Evolutionary conservation across 2,797 vertebrate species (phyloP).

Genomic region (Chanos chanos): DNA sequence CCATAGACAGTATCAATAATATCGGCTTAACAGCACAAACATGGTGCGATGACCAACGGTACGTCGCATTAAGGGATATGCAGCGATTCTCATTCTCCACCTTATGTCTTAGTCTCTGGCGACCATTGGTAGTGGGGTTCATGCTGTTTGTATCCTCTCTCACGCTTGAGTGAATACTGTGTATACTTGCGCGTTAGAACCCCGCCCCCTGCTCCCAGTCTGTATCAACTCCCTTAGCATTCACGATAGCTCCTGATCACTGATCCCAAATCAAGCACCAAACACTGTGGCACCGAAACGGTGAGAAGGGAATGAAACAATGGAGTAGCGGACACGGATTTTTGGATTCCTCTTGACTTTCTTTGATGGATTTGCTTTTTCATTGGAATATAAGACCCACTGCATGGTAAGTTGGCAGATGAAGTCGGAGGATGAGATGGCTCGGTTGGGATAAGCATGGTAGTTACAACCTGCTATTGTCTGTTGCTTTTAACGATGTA

Average conservation of each 20-base stretch:
- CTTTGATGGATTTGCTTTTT: conserved; percentile 62
- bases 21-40: no score
- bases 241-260: conserved; percentile 50
- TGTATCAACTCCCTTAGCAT: conserved; percentile 46
- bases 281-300: conserved; percentile 35
- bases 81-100: no score
- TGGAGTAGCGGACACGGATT: conserved; percentile 46
- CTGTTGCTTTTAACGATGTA: conserved; percentile 50
- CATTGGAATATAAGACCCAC: conserved; percentile 45
- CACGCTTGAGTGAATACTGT: conserved; percentile 45
- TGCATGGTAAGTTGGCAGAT: conserved; percentile 62
- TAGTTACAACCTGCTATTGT: conserved; percentile 64
- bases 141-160: conserved; percentile 21
- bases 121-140: neutral
- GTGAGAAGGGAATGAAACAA: conserved; percentile 17
- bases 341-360: conserved; percentile 17
- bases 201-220: conserved; percentile 63
- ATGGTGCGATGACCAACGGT: no score
- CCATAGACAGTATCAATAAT: no score
- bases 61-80: no score
- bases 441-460: conserved; percentile 26
- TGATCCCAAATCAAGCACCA: conserved; percentile 49
- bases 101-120: conserved; percentile 10
- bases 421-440: conserved; percentile 25
- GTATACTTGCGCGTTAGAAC: conserved; percentile 41